Evolutionary conservation across 2,797 vertebrate genomes (phyloP).

Genomic region (Helostoma temminkii): DNA sequence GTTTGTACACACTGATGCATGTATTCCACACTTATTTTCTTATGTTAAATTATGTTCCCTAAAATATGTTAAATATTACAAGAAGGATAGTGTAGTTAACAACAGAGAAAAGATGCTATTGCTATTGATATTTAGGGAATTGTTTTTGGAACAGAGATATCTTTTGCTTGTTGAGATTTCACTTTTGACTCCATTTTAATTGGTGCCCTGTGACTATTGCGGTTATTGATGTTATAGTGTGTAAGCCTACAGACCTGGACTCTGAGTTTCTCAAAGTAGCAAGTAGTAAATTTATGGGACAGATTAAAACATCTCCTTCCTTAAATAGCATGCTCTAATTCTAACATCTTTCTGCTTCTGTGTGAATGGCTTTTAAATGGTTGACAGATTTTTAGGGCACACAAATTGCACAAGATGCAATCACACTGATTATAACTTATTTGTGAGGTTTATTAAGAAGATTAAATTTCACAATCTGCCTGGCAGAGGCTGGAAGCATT

Average conservation of each 20-base stretch:
- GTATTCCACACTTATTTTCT: conserved; percentile 27
- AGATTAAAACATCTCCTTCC: neutral
- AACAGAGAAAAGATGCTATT: neutral
- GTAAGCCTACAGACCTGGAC: neutral
- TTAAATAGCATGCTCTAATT: neutral
- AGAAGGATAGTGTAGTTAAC: neutral
- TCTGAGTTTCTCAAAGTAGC: conserved; percentile 2
- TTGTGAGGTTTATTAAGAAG: conserved; percentile 50
- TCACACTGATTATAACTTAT: conserved; percentile 23
- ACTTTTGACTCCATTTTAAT: neutral
- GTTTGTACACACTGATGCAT: conserved; percentile 55
- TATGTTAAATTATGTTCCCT: conserved; percentile 14
- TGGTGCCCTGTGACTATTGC: neutral
- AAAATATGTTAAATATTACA: conserved; percentile 10
- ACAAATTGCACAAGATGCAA: conserved; percentile 26
- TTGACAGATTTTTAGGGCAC: conserved; percentile 1
- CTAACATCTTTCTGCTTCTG: neutral
- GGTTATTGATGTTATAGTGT: conserved; percentile 1
- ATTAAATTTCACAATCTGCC: conserved; percentile 68
- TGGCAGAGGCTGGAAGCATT: conserved; percentile 50
- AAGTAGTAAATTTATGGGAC: neutral
- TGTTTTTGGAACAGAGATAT: conserved; percentile 1
- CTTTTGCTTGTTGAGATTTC: neutral
- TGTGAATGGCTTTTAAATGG: neutral
- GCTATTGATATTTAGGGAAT: neutral